These are phyloP conservation scores for Caenorhabditis sp. DNA, from an alignment of 2,888 invertebrate genomes.

Conservation along the genomic window DNA sequence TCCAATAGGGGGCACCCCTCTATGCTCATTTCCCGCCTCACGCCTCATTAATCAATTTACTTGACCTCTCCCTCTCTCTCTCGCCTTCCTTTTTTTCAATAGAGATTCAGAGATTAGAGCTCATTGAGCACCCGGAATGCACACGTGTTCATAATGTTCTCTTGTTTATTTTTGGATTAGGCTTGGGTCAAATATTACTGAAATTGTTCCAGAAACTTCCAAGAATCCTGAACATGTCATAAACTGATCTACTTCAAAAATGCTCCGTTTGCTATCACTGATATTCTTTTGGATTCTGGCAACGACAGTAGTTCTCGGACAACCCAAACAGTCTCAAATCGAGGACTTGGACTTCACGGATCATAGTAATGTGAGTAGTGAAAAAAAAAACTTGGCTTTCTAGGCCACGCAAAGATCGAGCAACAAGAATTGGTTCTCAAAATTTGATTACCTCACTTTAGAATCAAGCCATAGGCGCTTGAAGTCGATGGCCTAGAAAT, in stretches of 20 bases:
- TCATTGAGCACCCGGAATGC: background rate
- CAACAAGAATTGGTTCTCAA: too few relatives aligned
- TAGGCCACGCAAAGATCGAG: too few relatives aligned
- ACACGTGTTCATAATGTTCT: background rate
- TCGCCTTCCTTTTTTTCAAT: too few relatives aligned
- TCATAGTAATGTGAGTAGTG: conserved; percentile 31
- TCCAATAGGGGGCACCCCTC: too few relatives aligned
- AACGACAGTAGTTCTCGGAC: background rate
- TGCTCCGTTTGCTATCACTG: background rate
- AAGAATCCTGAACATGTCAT: too few relatives aligned
- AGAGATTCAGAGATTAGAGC: conserved; percentile 13
- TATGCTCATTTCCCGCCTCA: background rate
- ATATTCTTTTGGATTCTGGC: background rate
- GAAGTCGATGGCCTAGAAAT: too few relatives aligned
- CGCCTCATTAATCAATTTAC: conserved; percentile 11
- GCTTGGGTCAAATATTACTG: too few relatives aligned
- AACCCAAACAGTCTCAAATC: background rate
- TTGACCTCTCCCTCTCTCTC: background rate
- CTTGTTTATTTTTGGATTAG: background rate
- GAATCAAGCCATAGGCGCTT: too few relatives aligned
- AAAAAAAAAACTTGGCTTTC: background rate
- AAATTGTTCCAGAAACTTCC: background rate
- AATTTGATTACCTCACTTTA: too few relatives aligned
- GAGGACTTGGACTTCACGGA: conserved; percentile 53
- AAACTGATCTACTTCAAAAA: background rate